These are phyloP conservation scores for Meteorus sp. DNA, from an alignment of 1,140 invertebrate species.

Conservation along the genomic window DNA sequence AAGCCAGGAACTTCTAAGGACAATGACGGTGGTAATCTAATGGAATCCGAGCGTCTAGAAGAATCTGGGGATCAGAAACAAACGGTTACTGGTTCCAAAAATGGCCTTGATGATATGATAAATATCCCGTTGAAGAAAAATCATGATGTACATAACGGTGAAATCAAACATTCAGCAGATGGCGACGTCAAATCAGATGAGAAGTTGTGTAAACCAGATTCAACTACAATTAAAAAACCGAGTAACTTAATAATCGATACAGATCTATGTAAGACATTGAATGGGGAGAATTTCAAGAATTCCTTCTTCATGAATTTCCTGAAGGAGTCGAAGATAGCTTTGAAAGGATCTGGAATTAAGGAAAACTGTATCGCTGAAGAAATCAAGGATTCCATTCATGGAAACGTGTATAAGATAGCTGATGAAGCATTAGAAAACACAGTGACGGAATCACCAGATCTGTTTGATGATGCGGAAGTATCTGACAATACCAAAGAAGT, in stretches of 20 bases:
- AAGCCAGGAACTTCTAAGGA: constrained; percentile 45
- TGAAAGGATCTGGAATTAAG: too few species aligned
- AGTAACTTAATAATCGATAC: background rate
- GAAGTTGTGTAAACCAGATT: background rate
- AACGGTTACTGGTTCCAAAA: background rate
- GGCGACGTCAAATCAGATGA: too few species aligned
- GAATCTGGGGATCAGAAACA: background rate
- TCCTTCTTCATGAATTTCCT: constrained; percentile 24
- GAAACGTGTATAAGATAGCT: too few species aligned
- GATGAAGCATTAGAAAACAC: too few species aligned
- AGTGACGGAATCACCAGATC: too few species aligned
- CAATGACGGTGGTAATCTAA: constrained; percentile 47
- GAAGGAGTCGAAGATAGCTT: constrained; percentile 13
- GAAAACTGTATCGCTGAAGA: too few species aligned
- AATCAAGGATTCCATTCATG: too few species aligned
- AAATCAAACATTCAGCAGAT: too few species aligned
- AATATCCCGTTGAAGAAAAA: background rate
- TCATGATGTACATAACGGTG: too few species aligned
- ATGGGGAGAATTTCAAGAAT: constrained; percentile 16
- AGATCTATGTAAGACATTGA: background rate
- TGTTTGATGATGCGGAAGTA: too few species aligned
- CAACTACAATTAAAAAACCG: constrained; percentile 1
- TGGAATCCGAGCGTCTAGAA: too few species aligned
- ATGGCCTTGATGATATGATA: constrained; percentile 45
- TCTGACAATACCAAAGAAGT: too few species aligned